A percentile compares a stretch with the other conserved stretches of the same genome.
phyloP scores from a whole-genome alignment of 2,888 invertebrate species.

The Trachelus troglodyta region DNA sequence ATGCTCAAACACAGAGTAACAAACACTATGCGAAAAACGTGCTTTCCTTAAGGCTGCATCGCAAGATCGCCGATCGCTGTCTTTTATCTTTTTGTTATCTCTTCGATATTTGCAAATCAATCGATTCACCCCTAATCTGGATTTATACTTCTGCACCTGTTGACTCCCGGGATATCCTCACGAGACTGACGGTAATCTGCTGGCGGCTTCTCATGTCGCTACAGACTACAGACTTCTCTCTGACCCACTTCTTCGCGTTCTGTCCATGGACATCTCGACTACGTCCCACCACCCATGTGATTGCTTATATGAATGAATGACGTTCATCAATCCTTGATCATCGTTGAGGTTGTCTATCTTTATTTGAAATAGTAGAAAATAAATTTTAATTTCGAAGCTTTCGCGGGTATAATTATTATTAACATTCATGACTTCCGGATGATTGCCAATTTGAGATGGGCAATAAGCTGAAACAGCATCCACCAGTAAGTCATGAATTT shows the following conservation, averaged over 20 bases:
- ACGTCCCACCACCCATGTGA: conserved; percentile 15
- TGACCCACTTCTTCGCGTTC: conserved; percentile 57
- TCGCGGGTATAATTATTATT: no score
- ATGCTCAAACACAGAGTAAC: background rate
- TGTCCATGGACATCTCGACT: conserved; percentile 27
- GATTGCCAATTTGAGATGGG: no score
- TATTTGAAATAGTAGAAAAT: background rate
- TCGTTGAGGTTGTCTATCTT: background rate
- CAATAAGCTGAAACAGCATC: no score
- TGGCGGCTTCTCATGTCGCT: conserved; percentile 60
- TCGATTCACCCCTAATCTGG: background rate
- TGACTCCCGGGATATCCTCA: conserved; percentile 64
- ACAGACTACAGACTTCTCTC: conserved; percentile 59
- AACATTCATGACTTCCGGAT: no score
- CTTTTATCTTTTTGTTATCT: background rate
- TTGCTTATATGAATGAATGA: conserved; percentile 19
- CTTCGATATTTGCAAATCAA: background rate
- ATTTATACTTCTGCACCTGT: conserved; percentile 51
- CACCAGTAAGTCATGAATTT: no score
- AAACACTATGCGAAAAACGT: background rate
- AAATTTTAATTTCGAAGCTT: background rate
- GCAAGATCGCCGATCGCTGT: background rate
- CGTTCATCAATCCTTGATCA: conserved; percentile 22
- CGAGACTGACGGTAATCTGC: conserved; percentile 62
- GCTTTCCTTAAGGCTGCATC: background rate